Evolutionary conservation across 2,113 vertebrate genomes (phyloP).

Genomic region (Heterochromis multidens): DNA sequence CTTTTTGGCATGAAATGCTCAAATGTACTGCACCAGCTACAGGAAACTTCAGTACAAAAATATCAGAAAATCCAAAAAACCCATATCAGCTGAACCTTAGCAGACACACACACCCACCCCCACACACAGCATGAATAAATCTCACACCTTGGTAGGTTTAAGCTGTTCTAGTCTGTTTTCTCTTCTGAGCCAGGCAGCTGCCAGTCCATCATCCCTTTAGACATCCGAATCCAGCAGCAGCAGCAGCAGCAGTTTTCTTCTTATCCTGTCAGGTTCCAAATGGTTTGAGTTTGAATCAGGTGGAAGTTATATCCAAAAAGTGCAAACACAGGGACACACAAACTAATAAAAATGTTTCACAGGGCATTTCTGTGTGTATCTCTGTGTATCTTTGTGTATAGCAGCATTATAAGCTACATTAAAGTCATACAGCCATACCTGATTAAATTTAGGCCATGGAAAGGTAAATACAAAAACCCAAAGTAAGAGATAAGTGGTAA

Average conservation of each 20-base stretch:
- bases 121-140: slow-evolving; percentile 38
- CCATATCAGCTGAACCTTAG: slow-evolving; percentile 11
- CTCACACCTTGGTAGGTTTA: slow-evolving; percentile 59
- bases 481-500: not conserved
- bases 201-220: slow-evolving; percentile 52
- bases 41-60: not conserved
- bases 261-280: slow-evolving; percentile 25
- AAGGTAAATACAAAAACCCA: not conserved
- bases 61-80: slow-evolving; percentile 21
- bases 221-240: slow-evolving; percentile 10
- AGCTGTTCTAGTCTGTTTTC: slow-evolving; percentile 48
- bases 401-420: not conserved
- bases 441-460: not conserved
- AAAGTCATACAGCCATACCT: not conserved
- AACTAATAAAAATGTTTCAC: not conserved
- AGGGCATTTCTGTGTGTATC: not conserved
- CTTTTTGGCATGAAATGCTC: not conserved
- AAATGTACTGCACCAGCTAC: not conserved
- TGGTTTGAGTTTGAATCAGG: slow-evolving; percentile 15
- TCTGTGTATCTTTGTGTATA: not conserved
- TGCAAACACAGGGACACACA: not conserved
- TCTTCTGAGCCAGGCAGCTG: slow-evolving; percentile 38
- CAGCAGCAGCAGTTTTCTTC: slow-evolving; percentile 3
- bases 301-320: slow-evolving; percentile 14
- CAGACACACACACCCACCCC: not conserved